Evolutionary conservation across 2,888 invertebrate genomes (phyloP).

Genomic region (Orchesella flavescens): DNA sequence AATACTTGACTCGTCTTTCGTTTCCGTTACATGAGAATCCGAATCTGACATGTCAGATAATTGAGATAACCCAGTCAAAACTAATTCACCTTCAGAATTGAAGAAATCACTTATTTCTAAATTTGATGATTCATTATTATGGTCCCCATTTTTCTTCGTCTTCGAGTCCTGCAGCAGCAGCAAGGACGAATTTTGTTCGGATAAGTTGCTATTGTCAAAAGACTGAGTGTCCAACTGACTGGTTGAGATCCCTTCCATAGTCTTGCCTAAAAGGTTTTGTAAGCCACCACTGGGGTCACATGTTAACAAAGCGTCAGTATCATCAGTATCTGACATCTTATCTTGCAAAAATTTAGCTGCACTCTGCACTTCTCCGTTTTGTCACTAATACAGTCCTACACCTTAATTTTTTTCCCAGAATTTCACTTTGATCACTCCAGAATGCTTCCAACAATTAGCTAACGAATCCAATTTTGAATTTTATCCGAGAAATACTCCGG

Average conservation of each 20-base stretch:
- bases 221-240: constrained; percentile 25
- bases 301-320: constrained; percentile 68
- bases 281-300: constrained; percentile 60
- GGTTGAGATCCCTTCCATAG: constrained; percentile 2
- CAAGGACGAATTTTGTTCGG: background rate
- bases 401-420: too few relatives aligned
- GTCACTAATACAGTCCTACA: too few relatives aligned
- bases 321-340: constrained; percentile 68
- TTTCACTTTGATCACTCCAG: too few relatives aligned
- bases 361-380: background rate
- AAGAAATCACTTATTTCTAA: constrained; percentile 64
- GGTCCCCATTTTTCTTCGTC: background rate
- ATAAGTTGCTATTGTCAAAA: background rate
- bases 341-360: too few relatives aligned
- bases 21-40: constrained; percentile 7
- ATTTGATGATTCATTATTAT: background rate
- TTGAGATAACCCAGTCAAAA: constrained; percentile 59
- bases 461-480: too few relatives aligned
- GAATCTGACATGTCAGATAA: constrained; percentile 40
- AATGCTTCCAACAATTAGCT: too few relatives aligned
- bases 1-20: constrained; percentile 20
- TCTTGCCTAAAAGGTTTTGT: constrained; percentile 52
- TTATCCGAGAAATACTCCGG: too few relatives aligned
- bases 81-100: constrained; percentile 65
- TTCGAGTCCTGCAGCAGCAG: background rate